Conservation (phyloP, 2,113 vertebrate genomes). For the Oreochromis aureus region DNA sequence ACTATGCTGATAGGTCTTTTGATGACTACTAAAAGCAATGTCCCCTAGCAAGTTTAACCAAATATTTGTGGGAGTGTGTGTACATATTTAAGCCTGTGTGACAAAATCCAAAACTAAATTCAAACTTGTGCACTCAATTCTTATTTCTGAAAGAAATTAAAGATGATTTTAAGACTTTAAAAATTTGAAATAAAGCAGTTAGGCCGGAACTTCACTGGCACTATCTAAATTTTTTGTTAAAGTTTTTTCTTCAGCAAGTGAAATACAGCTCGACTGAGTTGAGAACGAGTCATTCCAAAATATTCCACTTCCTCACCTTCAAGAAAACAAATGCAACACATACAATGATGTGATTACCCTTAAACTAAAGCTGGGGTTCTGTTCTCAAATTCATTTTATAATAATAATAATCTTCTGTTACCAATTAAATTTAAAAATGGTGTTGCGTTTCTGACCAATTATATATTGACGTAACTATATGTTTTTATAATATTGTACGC, state of each 20-base stretch:
- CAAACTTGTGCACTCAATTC: background rate
- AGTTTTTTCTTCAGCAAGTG: background rate
- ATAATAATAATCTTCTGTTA: background rate
- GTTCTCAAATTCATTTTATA: background rate
- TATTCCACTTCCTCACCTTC: background rate
- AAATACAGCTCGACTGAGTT: background rate
- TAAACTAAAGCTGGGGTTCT: background rate
- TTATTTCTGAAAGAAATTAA: background rate
- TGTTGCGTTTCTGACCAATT: background rate
- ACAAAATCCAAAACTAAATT: background rate
- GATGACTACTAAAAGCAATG: background rate
- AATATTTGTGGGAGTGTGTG: background rate
- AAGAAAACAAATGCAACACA: background rate
- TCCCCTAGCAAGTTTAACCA: background rate
- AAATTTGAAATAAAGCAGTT: background rate
- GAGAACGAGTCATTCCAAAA: background rate
- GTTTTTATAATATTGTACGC: background rate
- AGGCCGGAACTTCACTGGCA: background rate
- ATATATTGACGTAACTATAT: background rate
- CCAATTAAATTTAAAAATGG: background rate
- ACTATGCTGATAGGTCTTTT: background rate
- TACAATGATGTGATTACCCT: background rate
- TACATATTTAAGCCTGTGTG: background rate
- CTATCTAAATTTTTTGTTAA: background rate
- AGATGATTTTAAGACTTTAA: background rate